A percentile compares a stretch with the other conserved stretches of the same genome.
These are phyloP conservation scores for Lacerta bilineata DNA, from an alignment of 2,797 vertebrate species.

Conservation along the genomic window DNA sequence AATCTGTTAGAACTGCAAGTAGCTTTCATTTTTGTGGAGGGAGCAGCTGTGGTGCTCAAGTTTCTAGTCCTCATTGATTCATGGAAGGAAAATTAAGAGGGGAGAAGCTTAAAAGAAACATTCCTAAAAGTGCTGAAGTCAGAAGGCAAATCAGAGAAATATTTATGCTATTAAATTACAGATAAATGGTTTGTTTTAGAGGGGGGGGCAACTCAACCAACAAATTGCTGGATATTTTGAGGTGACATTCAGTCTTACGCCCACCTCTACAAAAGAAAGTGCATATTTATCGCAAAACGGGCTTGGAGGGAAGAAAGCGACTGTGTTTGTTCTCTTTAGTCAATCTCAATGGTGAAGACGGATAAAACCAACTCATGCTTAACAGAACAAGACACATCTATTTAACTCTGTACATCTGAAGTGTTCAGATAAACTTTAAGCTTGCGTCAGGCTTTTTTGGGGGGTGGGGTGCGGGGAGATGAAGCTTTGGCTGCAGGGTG, in stretches of 20 bases:
- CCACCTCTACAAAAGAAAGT: not conserved
- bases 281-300: not conserved
- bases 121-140: constrained; percentile 19
- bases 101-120: not conserved
- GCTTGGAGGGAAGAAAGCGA: no score
- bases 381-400: not conserved
- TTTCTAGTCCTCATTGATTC: not conserved
- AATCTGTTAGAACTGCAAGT: not conserved
- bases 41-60: not conserved
- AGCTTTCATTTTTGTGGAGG: not conserved
- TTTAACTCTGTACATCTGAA: not conserved
- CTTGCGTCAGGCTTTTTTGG: not conserved
- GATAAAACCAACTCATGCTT: not conserved
- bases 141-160: not conserved
- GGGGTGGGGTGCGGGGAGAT: not conserved
- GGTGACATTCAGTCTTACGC: not conserved
- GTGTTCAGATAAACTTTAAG: not conserved
- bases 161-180: constrained; percentile 1
- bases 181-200: not conserved
- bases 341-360: not conserved
- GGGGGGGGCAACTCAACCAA: no score
- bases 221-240: not conserved
- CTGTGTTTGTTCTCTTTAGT: not conserved
- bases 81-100: not conserved
- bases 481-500: not conserved